A percentile compares a stretch with the other conserved stretches of the same genome.
Conservation (phyloP, 2,888 invertebrate species). For the Macrosiphum euphorbiae region DNA sequence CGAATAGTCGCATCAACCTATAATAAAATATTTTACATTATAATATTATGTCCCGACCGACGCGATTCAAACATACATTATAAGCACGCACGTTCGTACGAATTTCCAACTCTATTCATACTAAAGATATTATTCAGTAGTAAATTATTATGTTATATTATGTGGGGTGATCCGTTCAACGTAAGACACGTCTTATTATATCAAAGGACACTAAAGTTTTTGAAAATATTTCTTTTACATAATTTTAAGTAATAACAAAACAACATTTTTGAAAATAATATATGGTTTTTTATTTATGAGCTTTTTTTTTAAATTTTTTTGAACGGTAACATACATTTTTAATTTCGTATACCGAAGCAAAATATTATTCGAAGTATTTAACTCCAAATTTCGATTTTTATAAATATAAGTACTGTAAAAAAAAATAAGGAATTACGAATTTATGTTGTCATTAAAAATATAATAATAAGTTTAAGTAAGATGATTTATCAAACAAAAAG, state of each 20-base stretch:
- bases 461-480: no score
- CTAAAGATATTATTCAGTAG: background rate
- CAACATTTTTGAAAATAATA: background rate
- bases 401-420: background rate
- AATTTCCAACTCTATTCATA: background rate
- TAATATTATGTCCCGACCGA: background rate
- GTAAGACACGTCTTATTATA: background rate
- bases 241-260: background rate
- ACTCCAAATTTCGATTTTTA: background rate
- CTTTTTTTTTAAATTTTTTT: background rate
- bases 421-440: no score
- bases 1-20: constrained; percentile 81
- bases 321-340: background rate
- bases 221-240: background rate
- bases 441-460: no score
- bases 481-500: no score
- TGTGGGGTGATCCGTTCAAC: background rate
- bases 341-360: background rate
- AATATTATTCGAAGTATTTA: background rate
- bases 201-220: background rate
- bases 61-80: constrained; percentile 25
- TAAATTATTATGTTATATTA: background rate
- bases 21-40: constrained; percentile 52
- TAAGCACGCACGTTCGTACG: background rate
- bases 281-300: background rate